Evolutionary conservation across 2,113 vertebrate genomes (phyloP).

Genomic region (Macquaria ambigua): DNA sequence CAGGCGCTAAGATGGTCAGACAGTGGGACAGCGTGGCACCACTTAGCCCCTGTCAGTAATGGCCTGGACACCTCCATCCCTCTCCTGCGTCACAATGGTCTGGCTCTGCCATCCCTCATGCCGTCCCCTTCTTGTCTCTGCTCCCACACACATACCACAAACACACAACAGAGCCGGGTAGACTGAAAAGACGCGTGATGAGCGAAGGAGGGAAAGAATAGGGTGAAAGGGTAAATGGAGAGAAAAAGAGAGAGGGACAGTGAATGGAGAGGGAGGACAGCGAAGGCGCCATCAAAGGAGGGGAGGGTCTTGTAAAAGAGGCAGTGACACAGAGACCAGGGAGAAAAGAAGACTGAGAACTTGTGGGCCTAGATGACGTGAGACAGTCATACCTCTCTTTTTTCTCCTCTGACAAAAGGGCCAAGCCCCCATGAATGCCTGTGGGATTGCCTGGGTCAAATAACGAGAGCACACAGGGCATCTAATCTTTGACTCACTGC

Average conservation of each 20-base stretch:
- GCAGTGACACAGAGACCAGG: neutral
- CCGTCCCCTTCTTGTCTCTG: slow-evolving; percentile 16
- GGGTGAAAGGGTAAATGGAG: slow-evolving; percentile 58
- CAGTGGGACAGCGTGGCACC: slow-evolving; percentile 74
- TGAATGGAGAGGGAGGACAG: slow-evolving; percentile 59
- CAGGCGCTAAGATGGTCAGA: slow-evolving; percentile 61
- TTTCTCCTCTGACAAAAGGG: slow-evolving; percentile 10
- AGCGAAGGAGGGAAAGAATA: slow-evolving; percentile 29
- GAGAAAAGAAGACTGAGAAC: neutral
- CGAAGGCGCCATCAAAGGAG: slow-evolving; percentile 23
- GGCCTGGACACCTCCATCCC: slow-evolving; percentile 64
- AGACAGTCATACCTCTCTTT: slow-evolving; percentile 18
- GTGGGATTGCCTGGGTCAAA: slow-evolving; percentile 28
- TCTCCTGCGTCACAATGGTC: slow-evolving; percentile 58
- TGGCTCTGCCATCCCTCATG: slow-evolving; percentile 53
- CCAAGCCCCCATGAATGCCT: slow-evolving; percentile 22
- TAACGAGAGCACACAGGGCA: slow-evolving; percentile 16
- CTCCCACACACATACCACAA: slow-evolving; percentile 28
- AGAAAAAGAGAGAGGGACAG: slow-evolving; percentile 20
- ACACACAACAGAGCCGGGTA: slow-evolving; percentile 8
- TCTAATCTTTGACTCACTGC: neutral
- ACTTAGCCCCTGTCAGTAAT: slow-evolving; percentile 79
- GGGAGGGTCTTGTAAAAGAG: neutral
- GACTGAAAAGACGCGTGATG: slow-evolving; percentile 6
- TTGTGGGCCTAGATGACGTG: slow-evolving; percentile 9